phyloP scores from a whole-genome alignment of 2,113 vertebrate genomes.

The Atractosteus spatula region DNA sequence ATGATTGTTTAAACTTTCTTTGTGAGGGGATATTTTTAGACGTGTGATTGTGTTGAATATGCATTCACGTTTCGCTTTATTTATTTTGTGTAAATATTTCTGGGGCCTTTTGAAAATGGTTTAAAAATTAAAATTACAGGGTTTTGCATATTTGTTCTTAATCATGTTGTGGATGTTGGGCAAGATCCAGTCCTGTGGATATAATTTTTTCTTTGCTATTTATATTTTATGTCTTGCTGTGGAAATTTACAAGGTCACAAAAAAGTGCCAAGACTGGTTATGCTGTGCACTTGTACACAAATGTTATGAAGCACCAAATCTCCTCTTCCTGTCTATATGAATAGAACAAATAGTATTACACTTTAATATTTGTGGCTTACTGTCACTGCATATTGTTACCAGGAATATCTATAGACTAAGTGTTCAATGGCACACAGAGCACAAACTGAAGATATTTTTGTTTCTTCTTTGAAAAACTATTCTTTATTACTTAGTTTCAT shows the following conservation, averaged over 20 bases:
- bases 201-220: neutral
- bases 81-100: neutral
- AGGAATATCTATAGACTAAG: no score
- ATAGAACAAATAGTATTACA: no score
- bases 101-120: neutral
- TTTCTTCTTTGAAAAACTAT: no score
- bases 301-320: neutral
- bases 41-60: neutral
- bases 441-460: no score
- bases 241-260: constrained; percentile 1
- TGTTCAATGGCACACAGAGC: no score
- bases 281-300: neutral
- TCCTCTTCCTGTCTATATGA: neutral
- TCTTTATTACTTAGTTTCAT: no score
- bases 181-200: neutral
- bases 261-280: neutral
- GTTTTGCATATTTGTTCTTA: neutral
- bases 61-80: neutral
- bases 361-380: no score
- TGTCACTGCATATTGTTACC: no score
- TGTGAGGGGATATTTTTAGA: constrained; percentile 10
- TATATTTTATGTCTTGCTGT: constrained; percentile 3
- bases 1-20: neutral
- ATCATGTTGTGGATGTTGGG: neutral
- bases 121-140: neutral